Evolutionary conservation across 2,797 vertebrate genomes (phyloP).

Genomic region (Bradypodion ventrale): DNA sequence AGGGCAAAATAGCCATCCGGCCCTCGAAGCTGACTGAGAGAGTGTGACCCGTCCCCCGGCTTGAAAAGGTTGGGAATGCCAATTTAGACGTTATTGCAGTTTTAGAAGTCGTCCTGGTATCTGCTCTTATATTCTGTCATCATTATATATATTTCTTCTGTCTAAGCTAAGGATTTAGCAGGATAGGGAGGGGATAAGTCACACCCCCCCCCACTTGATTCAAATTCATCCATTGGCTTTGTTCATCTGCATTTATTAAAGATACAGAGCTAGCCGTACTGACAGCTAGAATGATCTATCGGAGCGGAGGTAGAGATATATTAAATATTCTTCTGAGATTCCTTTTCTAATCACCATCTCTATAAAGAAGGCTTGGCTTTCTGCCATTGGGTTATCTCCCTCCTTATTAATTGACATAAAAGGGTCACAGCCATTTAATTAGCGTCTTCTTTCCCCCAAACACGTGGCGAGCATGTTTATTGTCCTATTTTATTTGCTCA

Average conservation of each 20-base stretch:
- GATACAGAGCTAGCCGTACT: neutral
- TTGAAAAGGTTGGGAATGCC: no score
- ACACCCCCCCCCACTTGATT: neutral
- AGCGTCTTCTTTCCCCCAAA: slow-evolving; percentile 4
- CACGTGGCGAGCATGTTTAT: no score
- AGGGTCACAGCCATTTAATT: slow-evolving; percentile 27
- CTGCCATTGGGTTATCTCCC: slow-evolving; percentile 13
- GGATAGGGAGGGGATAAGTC: neutral
- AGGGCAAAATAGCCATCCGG: no score
- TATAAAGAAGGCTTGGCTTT: slow-evolving; percentile 25
- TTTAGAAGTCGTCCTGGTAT: neutral
- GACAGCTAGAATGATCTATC: neutral
- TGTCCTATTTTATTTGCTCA: neutral
- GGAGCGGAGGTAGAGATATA: neutral
- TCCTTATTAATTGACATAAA: slow-evolving; percentile 25
- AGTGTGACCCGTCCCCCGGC: no score
- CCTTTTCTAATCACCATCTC: neutral
- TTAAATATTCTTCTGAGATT: neutral
- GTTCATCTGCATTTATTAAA: neutral
- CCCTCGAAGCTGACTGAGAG: no score
- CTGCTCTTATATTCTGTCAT: neutral
- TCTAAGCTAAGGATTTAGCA: neutral
- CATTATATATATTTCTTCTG: no score
- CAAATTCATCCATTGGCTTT: neutral
- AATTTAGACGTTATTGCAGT: neutral